These are phyloP conservation scores for Psittacula cyanocephala DNA, from an alignment of 2,113 vertebrate species.

Conservation along the genomic window DNA sequence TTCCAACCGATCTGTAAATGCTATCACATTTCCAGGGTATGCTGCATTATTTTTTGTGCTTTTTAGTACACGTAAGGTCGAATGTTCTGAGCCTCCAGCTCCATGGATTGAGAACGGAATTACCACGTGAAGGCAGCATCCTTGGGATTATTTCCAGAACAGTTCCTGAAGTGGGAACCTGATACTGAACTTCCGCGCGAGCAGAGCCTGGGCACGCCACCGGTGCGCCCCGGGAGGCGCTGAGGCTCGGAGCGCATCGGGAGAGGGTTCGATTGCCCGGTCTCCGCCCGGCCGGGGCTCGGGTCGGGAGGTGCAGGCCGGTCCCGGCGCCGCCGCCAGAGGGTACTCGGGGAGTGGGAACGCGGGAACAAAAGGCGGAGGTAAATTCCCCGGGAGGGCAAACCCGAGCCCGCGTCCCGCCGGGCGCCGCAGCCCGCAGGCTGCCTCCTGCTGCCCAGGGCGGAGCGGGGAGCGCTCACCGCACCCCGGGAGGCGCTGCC, in stretches of 20 bases:
- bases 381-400: not conserved
- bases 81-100: accelerated
- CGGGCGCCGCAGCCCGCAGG: not conserved
- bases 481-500: too few relatives aligned
- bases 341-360: conserved; percentile 53
- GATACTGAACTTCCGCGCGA: accelerated
- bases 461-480: too few relatives aligned
- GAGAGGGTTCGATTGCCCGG: too few relatives aligned
- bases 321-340: conserved; percentile 32
- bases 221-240: not conserved
- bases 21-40: accelerated
- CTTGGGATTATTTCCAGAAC: accelerated
- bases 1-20: accelerated
- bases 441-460: too few relatives aligned
- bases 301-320: too few relatives aligned
- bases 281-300: too few relatives aligned
- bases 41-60: not conserved
- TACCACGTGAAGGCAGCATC: accelerated
- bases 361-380: conserved; percentile 8
- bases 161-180: accelerated
- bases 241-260: too few relatives aligned
- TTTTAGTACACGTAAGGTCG: accelerated
- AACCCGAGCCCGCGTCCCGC: not conserved
- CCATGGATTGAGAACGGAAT: accelerated
- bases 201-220: too few relatives aligned